Base-by-base conservation (phyloP, 2,113 vertebrate species). In the Elaphurus davidianus region DNA sequence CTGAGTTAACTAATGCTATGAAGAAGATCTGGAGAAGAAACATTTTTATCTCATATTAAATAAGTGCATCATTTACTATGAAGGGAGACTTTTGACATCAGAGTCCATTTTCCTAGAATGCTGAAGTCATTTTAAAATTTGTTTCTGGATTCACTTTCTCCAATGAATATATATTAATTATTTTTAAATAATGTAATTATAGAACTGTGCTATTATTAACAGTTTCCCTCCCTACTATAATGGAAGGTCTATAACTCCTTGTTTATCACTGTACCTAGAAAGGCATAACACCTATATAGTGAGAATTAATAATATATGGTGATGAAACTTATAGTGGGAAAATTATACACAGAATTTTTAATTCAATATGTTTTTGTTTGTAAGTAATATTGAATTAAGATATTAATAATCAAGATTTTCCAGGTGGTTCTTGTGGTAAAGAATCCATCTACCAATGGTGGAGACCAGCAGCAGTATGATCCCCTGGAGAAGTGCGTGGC, bases 1-100 rank as follows among this genome's bases (percentile, higher is more conserved):
- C 79, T 78, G 94, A 98, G 33, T 92, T 97, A 67, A 95, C 36
- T 91, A 93, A 89, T n/a, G 60, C 97, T 43, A 94, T 95, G 93
- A 94, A 64, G 27, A 93, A 55, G 25, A 33, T 95, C 64, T 94
- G 93, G 45, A 64, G 23, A 85, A 96, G 21, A 25, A 45, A 57
- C 1, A 57, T 1, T 17, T 4, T 62, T 28, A 15, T 88, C 27
- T 6, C 21, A 2, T 47, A 36, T n/a, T 11, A 43, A 60, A 30
- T 79, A 81, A 67, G 3, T 64, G 14, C 25, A 25, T 23, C 6
- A 40, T 90, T 40, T 50, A 50, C 47, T 50, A 50, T 50, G 11
- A 13, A 14, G 47, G 12, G 3, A 36, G 1, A 40, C 30, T n/a
- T 59, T 33, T n/a, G 27, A 64, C 17, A 78, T 47, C 30, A 23